Evolutionary conservation across 2,888 invertebrate species (phyloP), one percentile per base, ranked within the genome.

Genomic region (Pandemis cinnamomeana): DNA sequence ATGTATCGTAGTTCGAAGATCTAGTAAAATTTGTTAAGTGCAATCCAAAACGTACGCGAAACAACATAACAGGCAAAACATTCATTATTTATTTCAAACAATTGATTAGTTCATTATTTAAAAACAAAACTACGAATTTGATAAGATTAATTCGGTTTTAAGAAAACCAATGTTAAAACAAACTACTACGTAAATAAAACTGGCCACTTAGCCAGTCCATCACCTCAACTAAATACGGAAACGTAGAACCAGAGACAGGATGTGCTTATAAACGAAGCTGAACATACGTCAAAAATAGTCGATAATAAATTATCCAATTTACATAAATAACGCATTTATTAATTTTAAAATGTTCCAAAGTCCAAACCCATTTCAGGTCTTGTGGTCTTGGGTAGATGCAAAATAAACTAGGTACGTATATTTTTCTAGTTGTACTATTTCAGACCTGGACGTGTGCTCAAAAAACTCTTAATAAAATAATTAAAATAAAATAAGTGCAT

Each of bases 401-500:
- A n/a, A 41, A n/a, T 15, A 15, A 8, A 20, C 10, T 2, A 51
- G 63, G 61, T 27, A 51, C 66, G 61, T 27, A 36, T 15, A 63
- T 66, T 51, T 51, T 51, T 51, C 51, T n/a, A 5, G 7, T 51
- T n/a, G 51, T 20, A 44, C 63, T 51, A 68, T 46, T 62, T n/a
- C 42, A 62, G 46, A 60, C n/a, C 60, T 15, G 61, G 67, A 15
- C 61, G 41, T 42, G 76, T 77, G 71, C 75, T 79, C 74, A 75
- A 46, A 75, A 46, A 77, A 77, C 77, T 66, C 48, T 80, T 82
- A 81, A 82, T 82, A 83, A 81, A 67, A 67, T 70, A 83, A 83
- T 79, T 80, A 83, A 83, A 87, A 87, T 83, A 81, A 86, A 84
- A 87, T 87, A 91, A 90, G 93, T 93, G 93, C 93, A 91, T 87